Conservation (phyloP, 2,113 vertebrate species). For the Malurus melanocephalus region DNA sequence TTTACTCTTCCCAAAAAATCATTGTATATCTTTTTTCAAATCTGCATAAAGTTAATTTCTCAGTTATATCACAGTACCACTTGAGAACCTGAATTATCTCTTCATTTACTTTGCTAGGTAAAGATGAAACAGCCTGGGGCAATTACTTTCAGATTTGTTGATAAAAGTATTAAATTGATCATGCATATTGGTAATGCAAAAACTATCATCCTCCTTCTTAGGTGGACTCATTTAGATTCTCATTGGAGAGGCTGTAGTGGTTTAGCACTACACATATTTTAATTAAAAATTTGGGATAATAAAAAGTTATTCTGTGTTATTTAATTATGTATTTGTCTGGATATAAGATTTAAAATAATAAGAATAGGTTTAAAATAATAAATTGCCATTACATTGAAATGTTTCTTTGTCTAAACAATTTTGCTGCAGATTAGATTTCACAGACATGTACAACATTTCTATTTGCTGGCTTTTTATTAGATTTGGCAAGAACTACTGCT, state of each 20-base stretch:
- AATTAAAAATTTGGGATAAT: background rate
- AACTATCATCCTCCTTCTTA: background rate
- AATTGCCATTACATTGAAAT: background rate
- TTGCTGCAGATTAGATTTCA: constrained; percentile 3
- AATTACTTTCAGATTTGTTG: background rate
- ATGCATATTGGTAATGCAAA: background rate
- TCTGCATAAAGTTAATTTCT: background rate
- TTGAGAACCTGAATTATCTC: background rate
- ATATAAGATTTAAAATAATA: background rate
- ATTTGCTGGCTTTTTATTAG: background rate
- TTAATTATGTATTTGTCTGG: background rate
- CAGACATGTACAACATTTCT: background rate
- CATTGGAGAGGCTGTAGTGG: background rate
- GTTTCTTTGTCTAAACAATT: background rate
- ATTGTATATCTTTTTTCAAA: background rate
- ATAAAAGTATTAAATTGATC: background rate
- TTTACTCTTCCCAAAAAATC: background rate
- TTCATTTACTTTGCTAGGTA: background rate
- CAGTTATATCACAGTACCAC: background rate
- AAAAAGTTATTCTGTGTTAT: background rate
- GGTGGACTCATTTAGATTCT: background rate
- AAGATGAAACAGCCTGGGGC: background rate
- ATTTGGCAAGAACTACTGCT: background rate
- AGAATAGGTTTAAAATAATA: background rate
- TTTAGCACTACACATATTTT: background rate